Evolutionary conservation across 2,113 vertebrate species (phyloP).

Genomic region (Pandion haliaetus): DNA sequence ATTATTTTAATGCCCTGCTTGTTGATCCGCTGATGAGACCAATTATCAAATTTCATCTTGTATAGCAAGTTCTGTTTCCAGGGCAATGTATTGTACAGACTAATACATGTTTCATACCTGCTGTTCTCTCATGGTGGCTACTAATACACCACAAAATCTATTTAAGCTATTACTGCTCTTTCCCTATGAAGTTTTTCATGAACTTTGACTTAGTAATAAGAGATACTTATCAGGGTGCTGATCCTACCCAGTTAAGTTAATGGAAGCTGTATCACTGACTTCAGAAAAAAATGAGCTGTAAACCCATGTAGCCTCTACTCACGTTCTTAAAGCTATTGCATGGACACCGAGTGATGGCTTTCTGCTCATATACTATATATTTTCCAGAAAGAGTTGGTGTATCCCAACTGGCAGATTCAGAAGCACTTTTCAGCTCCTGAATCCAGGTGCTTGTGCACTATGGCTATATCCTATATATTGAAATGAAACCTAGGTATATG

Average conservation of each 20-base stretch:
- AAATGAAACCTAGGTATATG: background rate
- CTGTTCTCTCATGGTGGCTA: background rate
- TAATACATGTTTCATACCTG: background rate
- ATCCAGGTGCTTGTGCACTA: background rate
- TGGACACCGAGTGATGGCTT: background rate
- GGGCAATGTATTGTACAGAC: background rate
- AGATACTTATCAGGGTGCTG: background rate
- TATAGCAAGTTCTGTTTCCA: constrained; percentile 8
- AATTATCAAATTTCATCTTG: constrained; percentile 37
- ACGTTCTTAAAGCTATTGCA: background rate
- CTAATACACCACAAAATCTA: background rate
- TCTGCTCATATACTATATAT: background rate
- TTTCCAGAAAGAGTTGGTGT: background rate
- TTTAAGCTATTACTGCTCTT: constrained; percentile 4
- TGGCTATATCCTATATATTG: background rate
- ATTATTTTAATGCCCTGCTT: constrained; percentile 2
- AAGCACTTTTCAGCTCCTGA: background rate
- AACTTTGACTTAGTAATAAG: background rate
- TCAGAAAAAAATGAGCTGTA: background rate
- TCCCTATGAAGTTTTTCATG: background rate
- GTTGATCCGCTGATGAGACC: background rate
- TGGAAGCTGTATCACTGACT: background rate
- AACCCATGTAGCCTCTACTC: background rate
- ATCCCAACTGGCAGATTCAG: background rate
- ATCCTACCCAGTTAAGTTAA: background rate